Base-by-base conservation (phyloP, 2,888 invertebrate species). In the Anodontia alba region DNA sequence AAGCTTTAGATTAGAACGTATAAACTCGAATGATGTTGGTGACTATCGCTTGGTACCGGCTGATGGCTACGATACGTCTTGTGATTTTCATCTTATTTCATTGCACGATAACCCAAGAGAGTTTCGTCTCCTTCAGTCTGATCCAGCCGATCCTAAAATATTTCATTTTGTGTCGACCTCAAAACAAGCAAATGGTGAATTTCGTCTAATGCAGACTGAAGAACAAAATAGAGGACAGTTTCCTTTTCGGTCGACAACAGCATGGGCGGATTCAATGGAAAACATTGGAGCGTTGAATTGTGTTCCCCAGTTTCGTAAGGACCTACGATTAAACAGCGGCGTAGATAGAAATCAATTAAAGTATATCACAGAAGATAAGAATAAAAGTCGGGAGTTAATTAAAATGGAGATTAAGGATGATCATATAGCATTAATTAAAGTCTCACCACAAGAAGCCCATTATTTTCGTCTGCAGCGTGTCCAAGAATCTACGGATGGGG, bases 41-140 rank as follows among this genome's bases (percentile, higher is more conserved):
- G 67, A 77, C n/a, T 81, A 67, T 33, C 62, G 57, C 20, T 46
- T 81, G 12, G 69, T 75, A 42, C 75, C 81, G n/a, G 75, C 77
- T 15, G 54, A 49, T 23, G 81, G 78, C 0, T 57, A 62, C 23
- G 66, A 49, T 43, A 20, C 20, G 5, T 51, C 49, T 1, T 69
- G 75, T 29, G 76, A 79, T 26, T 78, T 79, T 26, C 33, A 79
- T 38, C 42, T 82, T 17, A 57, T 76, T 23, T 26, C 46, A 17
- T 51, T 72, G 15, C 31, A 67, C 1, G 26, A 42, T 29, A 38
- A 43, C 5, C 46, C 46, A 15, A 42, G 74, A n/a, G 20, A 26
- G n/a, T 76, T 68, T 42, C 67, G 69, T 51, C 42, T 82, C 12
- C 57, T 82, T 10, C 73, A 82, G 42, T 76, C 78, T 26, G 76